Percentiles rank a stretch among this genome's conserved stretches.
Conservation (phyloP, 2,888 invertebrate species). For the Calameuta pallipes region DNA sequence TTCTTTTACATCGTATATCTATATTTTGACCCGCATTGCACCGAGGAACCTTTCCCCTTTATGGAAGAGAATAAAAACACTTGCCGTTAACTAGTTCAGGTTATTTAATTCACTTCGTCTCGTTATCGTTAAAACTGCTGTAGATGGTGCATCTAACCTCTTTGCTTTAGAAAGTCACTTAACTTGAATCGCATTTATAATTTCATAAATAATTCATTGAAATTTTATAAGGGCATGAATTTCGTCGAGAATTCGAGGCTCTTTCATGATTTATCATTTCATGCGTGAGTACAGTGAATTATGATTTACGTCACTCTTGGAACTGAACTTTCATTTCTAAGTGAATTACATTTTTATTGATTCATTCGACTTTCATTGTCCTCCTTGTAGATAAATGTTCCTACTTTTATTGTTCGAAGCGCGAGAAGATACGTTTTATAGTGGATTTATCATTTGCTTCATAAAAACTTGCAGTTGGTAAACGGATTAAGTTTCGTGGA, state of each 20-base stretch:
- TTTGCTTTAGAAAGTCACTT: not conserved
- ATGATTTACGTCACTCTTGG: not conserved
- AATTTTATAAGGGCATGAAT: not conserved
- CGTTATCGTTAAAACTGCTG: not conserved
- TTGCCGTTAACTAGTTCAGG: constrained; percentile 26
- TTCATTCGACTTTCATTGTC: not conserved
- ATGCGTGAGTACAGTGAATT: not conserved
- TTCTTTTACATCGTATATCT: constrained; percentile 12
- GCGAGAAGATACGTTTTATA: not conserved
- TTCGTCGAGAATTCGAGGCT: not conserved
- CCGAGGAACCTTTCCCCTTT: constrained; percentile 2
- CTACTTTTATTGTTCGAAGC: not conserved
- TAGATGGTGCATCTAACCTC: not conserved
- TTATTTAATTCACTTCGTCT: constrained; percentile 31
- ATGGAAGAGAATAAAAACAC: constrained; percentile 33
- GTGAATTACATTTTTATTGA: not conserved
- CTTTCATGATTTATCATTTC: not conserved
- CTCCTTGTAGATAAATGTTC: not conserved
- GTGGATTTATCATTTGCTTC: not conserved
- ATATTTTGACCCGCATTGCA: not conserved
- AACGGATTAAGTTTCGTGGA: not conserved
- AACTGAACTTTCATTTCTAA: not conserved
- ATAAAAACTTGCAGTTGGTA: not conserved
- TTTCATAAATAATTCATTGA: not conserved
- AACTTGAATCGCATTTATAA: not conserved